phyloP scores from a whole-genome alignment of 2,113 vertebrate species.

The Rhea americana region DNA sequence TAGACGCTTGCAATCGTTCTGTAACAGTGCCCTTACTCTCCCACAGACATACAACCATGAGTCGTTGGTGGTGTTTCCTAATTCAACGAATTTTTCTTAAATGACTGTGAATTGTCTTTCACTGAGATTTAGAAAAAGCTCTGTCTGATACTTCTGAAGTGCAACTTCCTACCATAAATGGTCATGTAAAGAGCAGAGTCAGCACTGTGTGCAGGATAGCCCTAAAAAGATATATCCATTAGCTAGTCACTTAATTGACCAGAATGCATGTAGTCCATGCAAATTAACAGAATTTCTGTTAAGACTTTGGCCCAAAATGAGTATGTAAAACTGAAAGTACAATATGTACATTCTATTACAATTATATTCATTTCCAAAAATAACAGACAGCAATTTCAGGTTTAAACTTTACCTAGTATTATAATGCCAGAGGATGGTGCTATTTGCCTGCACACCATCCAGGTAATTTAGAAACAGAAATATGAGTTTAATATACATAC shows the following conservation, averaged over 20 bases:
- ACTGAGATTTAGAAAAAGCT: conserved; percentile 62
- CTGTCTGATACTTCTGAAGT: not conserved
- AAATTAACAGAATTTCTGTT: conserved; percentile 73
- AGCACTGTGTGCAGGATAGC: conserved; percentile 41
- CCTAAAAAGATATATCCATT: conserved; percentile 30
- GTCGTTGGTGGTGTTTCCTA: conserved; percentile 60
- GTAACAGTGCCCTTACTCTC: not conserved
- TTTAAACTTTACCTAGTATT: not conserved
- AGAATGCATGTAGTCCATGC: conserved; percentile 27
- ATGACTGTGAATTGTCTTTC: conserved; percentile 69
- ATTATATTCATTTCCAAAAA: conserved; percentile 56
- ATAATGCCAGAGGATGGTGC: conserved; percentile 65
- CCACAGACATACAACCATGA: not conserved
- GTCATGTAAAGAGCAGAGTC: conserved; percentile 60
- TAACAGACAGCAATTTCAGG: conserved; percentile 16
- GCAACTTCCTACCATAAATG: conserved; percentile 66
- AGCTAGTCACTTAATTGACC: conserved; percentile 12
- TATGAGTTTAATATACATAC: not conserved
- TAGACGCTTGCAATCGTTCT: conserved; percentile 8
- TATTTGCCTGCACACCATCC: conserved; percentile 19
- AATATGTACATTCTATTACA: conserved; percentile 47
- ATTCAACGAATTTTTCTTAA: conserved; percentile 67
- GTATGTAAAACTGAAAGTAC: conserved; percentile 73
- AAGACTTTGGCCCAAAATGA: conserved; percentile 61
- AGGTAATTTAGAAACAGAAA: not conserved